Evolutionary conservation across 2,797 vertebrate genomes (phyloP).

Genomic region (Sebastes vulpes): DNA sequence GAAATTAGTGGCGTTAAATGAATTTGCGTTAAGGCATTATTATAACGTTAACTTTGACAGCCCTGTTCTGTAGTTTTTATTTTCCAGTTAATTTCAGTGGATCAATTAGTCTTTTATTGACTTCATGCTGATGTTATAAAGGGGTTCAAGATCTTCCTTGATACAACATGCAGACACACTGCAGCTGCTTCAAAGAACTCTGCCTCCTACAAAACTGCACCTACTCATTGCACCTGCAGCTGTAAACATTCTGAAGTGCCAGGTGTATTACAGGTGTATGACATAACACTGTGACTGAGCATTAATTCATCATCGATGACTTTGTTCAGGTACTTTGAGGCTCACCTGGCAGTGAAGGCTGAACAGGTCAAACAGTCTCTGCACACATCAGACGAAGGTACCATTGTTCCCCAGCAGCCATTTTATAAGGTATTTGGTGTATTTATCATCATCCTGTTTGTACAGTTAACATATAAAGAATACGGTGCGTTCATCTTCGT

Average conservation of each 20-base stretch:
- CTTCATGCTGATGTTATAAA: neutral
- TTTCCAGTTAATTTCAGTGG: too few relatives aligned
- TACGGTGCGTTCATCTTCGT: neutral
- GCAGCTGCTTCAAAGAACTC: neutral
- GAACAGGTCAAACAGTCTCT: constrained; percentile 96
- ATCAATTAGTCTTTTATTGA: neutral
- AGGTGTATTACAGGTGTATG: neutral
- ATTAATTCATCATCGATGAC: neutral
- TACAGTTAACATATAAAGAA: neutral
- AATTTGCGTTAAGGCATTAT: too few relatives aligned
- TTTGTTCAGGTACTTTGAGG: constrained; percentile 90
- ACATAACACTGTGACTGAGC: neutral
- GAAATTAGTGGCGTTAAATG: accelerated
- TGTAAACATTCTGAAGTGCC: neutral
- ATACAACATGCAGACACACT: neutral
- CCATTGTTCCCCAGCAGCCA: constrained; percentile 90
- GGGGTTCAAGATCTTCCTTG: neutral
- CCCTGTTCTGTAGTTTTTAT: too few relatives aligned
- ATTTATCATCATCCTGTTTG: neutral
- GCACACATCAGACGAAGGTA: constrained; percentile 92
- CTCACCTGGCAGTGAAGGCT: constrained; percentile 94
- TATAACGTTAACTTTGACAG: too few relatives aligned
- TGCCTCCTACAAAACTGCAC: neutral
- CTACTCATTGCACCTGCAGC: neutral
- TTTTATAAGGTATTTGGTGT: constrained; percentile 89